Conservation (phyloP, 2,113 vertebrate species). For the Elanoides forficatus region DNA sequence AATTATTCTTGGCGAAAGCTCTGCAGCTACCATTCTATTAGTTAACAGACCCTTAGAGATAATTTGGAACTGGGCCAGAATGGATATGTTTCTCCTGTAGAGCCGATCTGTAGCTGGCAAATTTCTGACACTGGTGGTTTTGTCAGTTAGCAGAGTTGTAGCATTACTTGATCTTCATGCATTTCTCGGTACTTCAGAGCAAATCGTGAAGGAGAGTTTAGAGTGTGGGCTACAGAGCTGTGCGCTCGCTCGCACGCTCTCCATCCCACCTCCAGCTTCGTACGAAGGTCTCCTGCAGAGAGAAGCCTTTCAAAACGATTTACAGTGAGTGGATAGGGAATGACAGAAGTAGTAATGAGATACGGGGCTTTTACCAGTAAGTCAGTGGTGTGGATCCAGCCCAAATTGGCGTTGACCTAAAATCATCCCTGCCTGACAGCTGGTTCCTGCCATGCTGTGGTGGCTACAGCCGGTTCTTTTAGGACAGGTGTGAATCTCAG, state of each 20-base stretch:
- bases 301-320: conserved; percentile 31
- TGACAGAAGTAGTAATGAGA: conserved; percentile 19
- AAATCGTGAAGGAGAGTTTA: not conserved
- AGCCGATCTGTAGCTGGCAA: not conserved
- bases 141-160: not conserved
- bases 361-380: not conserved
- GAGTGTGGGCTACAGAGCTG: not conserved
- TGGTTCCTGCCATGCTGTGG: not conserved
- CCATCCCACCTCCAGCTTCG: not conserved
- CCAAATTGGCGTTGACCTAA: conserved; percentile 47
- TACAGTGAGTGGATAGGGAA: conserved; percentile 6
- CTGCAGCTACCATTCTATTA: conserved; percentile 8
- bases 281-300: not conserved
- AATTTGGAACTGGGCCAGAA: conserved; percentile 1
- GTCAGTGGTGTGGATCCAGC: conserved; percentile 41
- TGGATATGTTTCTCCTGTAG: not conserved
- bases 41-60: conserved; percentile 13
- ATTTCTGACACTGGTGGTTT: not conserved
- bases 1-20: conserved; percentile 28
- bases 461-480: not conserved
- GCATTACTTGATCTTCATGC: not conserved
- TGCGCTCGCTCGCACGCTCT: accelerated
- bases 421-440: conserved; percentile 37
- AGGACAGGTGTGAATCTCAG: conserved; percentile 41
- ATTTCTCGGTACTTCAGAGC: not conserved